Conservation (phyloP, 2,797 vertebrate genomes). For the Apogon talboti region DNA sequence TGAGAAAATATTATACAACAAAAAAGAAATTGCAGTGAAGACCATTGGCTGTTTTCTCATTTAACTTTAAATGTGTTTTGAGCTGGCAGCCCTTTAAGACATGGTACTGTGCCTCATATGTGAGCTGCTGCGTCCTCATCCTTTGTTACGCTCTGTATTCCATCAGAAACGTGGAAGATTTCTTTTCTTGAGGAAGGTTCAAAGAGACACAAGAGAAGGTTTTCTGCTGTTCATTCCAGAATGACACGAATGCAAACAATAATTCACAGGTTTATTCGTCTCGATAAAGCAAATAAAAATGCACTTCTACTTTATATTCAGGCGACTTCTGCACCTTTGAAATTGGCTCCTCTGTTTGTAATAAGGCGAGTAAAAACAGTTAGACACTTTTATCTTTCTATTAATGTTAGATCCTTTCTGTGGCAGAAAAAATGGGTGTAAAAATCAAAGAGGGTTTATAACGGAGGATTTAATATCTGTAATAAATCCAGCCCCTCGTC, state of each 20-base stretch:
- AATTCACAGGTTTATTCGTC: conserved; percentile 4
- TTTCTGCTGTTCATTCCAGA: neutral
- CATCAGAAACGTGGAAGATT: no score
- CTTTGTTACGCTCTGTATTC: no score
- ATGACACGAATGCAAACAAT: conserved; percentile 39
- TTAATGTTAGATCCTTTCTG: conserved; percentile 18
- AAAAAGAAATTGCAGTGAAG: neutral
- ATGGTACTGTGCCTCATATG: neutral
- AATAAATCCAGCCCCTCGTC: conserved; percentile 14
- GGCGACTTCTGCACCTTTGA: neutral
- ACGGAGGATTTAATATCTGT: conserved; percentile 11
- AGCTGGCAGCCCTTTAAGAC: neutral
- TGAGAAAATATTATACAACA: neutral
- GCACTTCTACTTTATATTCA: conserved; percentile 23
- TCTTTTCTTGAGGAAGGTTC: neutral
- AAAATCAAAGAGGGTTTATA: neutral
- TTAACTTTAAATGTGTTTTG: neutral
- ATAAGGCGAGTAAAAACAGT: conserved; percentile 11
- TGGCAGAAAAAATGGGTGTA: conserved; percentile 1
- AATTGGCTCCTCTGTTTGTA: conserved; percentile 4
- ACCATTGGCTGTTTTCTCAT: neutral
- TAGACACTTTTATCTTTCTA: conserved; percentile 25
- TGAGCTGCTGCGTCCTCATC: no score
- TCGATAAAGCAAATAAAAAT: conserved; percentile 13
- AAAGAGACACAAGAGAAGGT: conserved; percentile 7